Conservation (phyloP, 1,140 invertebrate genomes). For the Drosophila carrolli region DNA sequence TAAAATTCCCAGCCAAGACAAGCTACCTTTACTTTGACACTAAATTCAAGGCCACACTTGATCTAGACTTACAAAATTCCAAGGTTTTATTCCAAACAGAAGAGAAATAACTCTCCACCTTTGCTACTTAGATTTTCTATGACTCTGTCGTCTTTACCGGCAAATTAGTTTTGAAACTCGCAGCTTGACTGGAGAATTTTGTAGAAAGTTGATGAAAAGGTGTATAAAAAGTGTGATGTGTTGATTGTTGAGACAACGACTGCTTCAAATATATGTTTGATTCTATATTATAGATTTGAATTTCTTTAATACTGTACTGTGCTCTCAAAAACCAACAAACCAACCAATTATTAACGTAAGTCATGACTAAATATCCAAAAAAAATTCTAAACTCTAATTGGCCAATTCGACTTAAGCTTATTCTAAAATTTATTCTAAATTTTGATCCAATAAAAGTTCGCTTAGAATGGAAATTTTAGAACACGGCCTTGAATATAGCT, state of each 20-base stretch:
- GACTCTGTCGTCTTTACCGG: slow-evolving; percentile 8
- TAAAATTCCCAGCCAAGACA: background rate
- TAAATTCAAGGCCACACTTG: background rate
- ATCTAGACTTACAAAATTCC: slow-evolving; percentile 8
- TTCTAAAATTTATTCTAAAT: too few relatives aligned
- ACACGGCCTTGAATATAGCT: too few relatives aligned
- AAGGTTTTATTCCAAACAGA: background rate
- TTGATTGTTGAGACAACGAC: slow-evolving; percentile 28
- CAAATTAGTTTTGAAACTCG: slow-evolving; percentile 8
- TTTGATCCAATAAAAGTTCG: too few relatives aligned
- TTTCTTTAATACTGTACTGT: too few relatives aligned
- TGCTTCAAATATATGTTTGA: background rate
- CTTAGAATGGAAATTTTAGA: too few relatives aligned
- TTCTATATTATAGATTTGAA: too few relatives aligned
- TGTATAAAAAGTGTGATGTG: slow-evolving; percentile 11
- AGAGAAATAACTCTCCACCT: too few relatives aligned
- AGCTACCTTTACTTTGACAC: background rate
- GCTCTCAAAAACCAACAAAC: too few relatives aligned
- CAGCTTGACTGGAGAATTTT: slow-evolving; percentile 35
- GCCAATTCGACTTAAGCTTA: too few relatives aligned
- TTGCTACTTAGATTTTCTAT: background rate
- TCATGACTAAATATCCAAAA: too few relatives aligned
- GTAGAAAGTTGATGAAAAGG: slow-evolving; percentile 10
- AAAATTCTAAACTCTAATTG: too few relatives aligned
- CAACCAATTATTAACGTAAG: too few relatives aligned